Evolutionary conservation across 2,113 vertebrate genomes (phyloP), one percentile per base, ranked within the genome.

Genomic region (Pyxicephalus adspersus): DNA sequence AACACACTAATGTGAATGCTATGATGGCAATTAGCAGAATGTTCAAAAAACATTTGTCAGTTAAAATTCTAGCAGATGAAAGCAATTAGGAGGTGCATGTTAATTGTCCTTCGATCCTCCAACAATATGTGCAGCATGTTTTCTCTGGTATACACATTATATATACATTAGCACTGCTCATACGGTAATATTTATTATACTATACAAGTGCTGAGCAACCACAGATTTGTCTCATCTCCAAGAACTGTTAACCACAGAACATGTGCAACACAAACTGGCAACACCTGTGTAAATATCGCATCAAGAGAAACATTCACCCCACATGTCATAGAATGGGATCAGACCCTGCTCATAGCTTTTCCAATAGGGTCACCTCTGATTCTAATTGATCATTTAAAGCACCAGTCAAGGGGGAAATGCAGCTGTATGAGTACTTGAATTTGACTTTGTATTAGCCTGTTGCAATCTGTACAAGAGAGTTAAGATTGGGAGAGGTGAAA

Each of bases 121-220:
- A 15, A 50, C 23, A 79, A 25, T 70, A 19, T 18, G 52, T 52
- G 75, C 11, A 50, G 45, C 51, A 68, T 68, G 51, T 78, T 45
- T 63, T 61, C 77, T 80, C 50, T 55, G 31, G 20, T 73, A 55
- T 45, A 64, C 60, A 25, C 68, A 81, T 80, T 80, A 71, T 71
- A 51, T 71, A 54, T 20, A 73, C 58, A 81, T 73, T 64, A 64
- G n/a, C 58, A 38, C n/a, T 64, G 50, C 58, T 13, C 57, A 73
- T 80, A 80, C 9, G 38, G 67, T 72, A 71, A 80, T 81, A 73
- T 64, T 81, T 81, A 81, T 81, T 54, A 60, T 64, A 15, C 68
- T 68, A 26, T 67, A 45, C 31, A 57, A 79, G 29, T 52, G 68
- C 67, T 64, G 26, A 51, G 38, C 26, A 22, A 18, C 29, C 25